Percentiles rank a stretch among this genome's conserved stretches.
phyloP scores from a whole-genome alignment of 92 coral and sea anemone species.

The Bergia sp. region DNA sequence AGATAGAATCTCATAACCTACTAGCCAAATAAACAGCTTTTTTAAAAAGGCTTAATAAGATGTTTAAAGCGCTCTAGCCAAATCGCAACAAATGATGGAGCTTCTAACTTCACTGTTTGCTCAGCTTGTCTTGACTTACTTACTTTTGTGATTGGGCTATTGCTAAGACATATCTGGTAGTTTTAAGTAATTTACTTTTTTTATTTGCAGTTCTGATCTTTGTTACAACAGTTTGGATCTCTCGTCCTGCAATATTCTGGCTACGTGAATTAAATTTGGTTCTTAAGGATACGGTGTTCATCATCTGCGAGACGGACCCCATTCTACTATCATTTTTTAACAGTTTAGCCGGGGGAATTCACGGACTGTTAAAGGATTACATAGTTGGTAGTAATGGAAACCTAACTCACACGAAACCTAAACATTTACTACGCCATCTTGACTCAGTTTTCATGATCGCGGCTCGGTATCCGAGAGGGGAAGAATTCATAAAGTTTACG shows the following conservation, averaged over 20 bases:
- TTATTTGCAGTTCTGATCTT: constrained; percentile 25
- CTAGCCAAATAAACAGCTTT: no score
- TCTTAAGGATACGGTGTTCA: constrained; percentile 3
- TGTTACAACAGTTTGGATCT: neutral
- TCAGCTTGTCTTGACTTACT: no score
- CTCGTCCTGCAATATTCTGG: constrained; percentile 20
- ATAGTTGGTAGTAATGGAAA: neutral
- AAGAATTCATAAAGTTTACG: neutral
- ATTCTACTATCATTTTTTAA: neutral
- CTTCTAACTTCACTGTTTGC: no score
- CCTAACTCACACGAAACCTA: neutral
- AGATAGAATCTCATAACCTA: no score
- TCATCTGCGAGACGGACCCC: neutral
- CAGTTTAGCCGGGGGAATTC: neutral
- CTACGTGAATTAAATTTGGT: neutral
- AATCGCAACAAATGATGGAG: no score
- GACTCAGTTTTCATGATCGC: constrained; percentile 8
- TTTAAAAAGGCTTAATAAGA: no score
- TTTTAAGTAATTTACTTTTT: no score
- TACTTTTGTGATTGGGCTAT: no score
- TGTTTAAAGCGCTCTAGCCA: no score
- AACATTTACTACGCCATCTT: neutral
- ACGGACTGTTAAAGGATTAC: neutral
- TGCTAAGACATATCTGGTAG: no score
- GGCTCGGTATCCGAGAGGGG: neutral